phyloP scores from a whole-genome alignment of 2,797 vertebrate genomes.

The Erithacus rubecula region DNA sequence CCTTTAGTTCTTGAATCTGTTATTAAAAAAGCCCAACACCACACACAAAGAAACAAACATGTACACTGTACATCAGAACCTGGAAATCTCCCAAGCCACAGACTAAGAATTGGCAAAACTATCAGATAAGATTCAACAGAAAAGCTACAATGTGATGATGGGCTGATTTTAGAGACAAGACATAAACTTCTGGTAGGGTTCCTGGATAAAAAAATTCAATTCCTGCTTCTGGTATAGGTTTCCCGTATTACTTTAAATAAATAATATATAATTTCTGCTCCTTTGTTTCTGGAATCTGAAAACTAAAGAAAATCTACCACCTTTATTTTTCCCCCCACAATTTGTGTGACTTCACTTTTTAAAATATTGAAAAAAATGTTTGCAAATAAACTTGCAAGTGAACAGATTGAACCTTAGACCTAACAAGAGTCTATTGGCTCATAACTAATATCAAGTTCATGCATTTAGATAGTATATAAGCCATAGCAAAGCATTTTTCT shows the following conservation, averaged over 20 bases:
- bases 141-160: slow-evolving; percentile 29
- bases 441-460: background rate
- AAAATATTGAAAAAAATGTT: background rate
- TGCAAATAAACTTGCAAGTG: background rate
- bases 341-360: background rate
- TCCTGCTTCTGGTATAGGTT: background rate
- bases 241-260: background rate
- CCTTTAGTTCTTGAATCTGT: slow-evolving; percentile 1
- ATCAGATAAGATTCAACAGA: slow-evolving; percentile 27
- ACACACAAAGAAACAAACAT: slow-evolving; percentile 32
- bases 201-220: background rate
- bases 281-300: background rate
- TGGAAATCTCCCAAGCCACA: slow-evolving; percentile 33
- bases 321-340: background rate
- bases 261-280: background rate
- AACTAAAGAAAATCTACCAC: accelerated
- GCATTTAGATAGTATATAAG: background rate
- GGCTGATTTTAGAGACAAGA: background rate
- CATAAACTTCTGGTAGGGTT: background rate
- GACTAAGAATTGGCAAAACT: background rate
- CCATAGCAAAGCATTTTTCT: background rate
- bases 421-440: background rate
- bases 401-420: background rate
- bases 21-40: background rate
- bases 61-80: background rate